A percentile compares a stretch with the other conserved stretches of the same genome.
Conservation (phyloP, 2,797 vertebrate species). For the Botia almorhae region DNA sequence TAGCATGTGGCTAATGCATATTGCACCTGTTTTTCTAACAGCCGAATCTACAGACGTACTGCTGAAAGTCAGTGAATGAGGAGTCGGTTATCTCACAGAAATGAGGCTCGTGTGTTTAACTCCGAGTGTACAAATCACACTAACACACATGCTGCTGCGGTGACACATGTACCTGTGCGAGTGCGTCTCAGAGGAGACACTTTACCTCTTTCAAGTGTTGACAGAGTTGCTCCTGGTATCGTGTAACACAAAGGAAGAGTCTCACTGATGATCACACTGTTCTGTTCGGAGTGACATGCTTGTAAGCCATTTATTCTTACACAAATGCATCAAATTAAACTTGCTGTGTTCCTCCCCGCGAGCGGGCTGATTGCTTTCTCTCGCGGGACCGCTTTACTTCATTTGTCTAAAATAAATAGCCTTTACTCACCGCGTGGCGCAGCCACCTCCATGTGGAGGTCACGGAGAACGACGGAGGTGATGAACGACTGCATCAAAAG, state of each 20-base stretch:
- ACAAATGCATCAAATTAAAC: constrained; percentile 50
- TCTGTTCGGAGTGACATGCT: too few relatives aligned
- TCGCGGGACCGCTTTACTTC: constrained; percentile 10
- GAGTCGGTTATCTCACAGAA: neutral
- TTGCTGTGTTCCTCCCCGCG: constrained; percentile 1
- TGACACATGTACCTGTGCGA: neutral
- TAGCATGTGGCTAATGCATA: neutral
- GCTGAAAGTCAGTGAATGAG: neutral
- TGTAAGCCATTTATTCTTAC: constrained; percentile 49
- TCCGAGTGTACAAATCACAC: neutral
- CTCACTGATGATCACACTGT: too few relatives aligned
- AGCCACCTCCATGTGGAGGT: constrained; percentile 25
- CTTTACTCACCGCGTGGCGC: constrained; percentile 4
- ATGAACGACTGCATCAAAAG: constrained; percentile 36
- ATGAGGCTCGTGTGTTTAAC: neutral
- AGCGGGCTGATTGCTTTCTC: constrained; percentile 50
- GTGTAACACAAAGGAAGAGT: constrained; percentile 21
- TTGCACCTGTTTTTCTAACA: neutral
- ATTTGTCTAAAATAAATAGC: constrained; percentile 50
- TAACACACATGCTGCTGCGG: constrained; percentile 8
- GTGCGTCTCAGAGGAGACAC: constrained; percentile 33
- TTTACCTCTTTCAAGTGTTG: constrained; percentile 37
- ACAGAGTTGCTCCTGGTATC: constrained; percentile 47
- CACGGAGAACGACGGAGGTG: constrained; percentile 30
- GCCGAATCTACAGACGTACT: neutral